Conservation (phyloP, 1,140 invertebrate genomes). For the Sipha flava region DNA sequence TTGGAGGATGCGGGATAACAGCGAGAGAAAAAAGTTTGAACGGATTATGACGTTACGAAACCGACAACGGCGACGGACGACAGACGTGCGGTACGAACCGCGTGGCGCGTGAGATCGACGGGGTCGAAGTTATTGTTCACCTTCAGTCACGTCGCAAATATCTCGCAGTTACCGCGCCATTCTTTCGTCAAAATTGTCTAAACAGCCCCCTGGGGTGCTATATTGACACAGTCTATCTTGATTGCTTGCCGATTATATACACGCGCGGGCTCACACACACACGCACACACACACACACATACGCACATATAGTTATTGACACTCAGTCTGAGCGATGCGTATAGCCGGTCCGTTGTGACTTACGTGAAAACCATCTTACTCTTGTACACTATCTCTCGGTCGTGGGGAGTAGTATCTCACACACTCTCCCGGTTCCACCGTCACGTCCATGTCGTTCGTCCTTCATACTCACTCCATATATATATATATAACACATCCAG, state of each 20-base stretch:
- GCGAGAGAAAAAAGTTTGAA: background rate
- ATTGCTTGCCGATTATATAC: conserved; percentile 26
- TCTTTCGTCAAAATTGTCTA: conserved; percentile 30
- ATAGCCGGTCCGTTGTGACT: background rate
- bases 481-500: too few relatives aligned
- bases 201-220: conserved; percentile 25
- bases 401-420: too few relatives aligned
- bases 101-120: background rate
- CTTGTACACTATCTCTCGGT: too few relatives aligned
- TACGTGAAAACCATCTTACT: background rate
- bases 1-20: too few relatives aligned
- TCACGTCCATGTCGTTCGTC: background rate
- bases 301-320: too few relatives aligned
- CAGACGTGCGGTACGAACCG: too few relatives aligned
- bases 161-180: conserved; percentile 6
- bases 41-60: conserved; percentile 2
- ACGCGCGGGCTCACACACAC: background rate
- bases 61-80: background rate
- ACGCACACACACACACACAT: too few relatives aligned
- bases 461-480: background rate
- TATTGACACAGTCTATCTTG: conserved; percentile 27
- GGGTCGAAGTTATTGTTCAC: conserved; percentile 19
- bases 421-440: background rate
- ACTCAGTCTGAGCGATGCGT: background rate
- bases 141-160: conserved; percentile 24